Conservation (phyloP, 2,797 vertebrate species). For the Austrolebias charrua region DNA sequence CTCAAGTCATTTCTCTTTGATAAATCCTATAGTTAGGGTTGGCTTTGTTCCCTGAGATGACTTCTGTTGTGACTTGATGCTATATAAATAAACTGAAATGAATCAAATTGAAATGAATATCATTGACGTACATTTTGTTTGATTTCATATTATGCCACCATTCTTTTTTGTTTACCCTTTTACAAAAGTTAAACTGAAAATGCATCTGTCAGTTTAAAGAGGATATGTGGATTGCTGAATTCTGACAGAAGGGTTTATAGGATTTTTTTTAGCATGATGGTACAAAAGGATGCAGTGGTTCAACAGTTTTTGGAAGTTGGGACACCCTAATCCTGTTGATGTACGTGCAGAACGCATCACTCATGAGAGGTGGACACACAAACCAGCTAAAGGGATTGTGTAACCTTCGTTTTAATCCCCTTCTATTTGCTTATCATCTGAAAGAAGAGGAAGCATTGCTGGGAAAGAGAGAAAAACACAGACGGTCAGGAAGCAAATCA, state of each 20-base stretch:
- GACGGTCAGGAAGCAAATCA: conserved; percentile 63
- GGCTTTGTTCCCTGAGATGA: too few relatives aligned
- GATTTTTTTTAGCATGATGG: conserved; percentile 10
- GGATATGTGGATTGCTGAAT: neutral
- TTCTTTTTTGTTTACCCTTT: neutral
- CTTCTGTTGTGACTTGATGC: too few relatives aligned
- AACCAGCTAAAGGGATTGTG: conserved; percentile 71
- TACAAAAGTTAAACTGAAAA: neutral
- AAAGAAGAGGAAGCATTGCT: conserved; percentile 26
- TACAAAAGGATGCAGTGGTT: conserved; percentile 40
- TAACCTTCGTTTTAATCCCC: conserved; percentile 67
- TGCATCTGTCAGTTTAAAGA: neutral
- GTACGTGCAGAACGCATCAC: conserved; percentile 65
- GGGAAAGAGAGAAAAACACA: conserved; percentile 58
- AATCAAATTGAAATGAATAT: too few relatives aligned
- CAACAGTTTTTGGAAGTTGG: conserved; percentile 58
- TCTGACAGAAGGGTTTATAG: conserved; percentile 35
- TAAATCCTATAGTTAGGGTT: too few relatives aligned
- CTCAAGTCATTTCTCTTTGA: too few relatives aligned
- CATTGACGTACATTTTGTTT: neutral
- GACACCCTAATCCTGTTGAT: conserved; percentile 73
- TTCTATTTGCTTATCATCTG: conserved; percentile 47
- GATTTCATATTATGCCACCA: neutral
- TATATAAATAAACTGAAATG: too few relatives aligned
- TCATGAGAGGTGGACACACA: conserved; percentile 56